These are phyloP conservation scores for Yasuhikotakia modesta DNA, from an alignment of 2,797 vertebrate genomes.

Conservation along the genomic window DNA sequence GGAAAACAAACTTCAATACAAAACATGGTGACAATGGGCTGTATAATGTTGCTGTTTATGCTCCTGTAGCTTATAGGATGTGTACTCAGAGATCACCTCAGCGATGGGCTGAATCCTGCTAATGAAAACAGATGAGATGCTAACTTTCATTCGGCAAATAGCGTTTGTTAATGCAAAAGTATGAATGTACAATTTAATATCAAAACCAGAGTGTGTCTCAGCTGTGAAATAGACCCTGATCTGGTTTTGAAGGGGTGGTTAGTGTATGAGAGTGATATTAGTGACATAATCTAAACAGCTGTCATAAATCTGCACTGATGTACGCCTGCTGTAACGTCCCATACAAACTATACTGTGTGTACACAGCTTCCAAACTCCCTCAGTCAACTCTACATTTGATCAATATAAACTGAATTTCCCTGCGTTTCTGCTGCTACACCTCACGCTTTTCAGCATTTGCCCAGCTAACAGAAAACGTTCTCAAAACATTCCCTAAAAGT, in stretches of 20 bases:
- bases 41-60: conserved; percentile 17
- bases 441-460: neutral
- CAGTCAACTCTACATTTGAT: conserved; percentile 23
- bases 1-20: conserved; percentile 15
- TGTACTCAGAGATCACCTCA: neutral
- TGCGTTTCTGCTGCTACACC: conserved; percentile 14
- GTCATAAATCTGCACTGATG: conserved; percentile 35
- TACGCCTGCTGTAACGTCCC: conserved; percentile 20
- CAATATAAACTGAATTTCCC: conserved; percentile 36
- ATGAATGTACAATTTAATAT: conserved; percentile 39
- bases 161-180: conserved; percentile 31
- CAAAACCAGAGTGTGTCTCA: conserved; percentile 34
- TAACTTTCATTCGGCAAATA: conserved; percentile 22
- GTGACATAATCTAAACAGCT: conserved; percentile 36
- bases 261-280: conserved; percentile 12
- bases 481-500: no score
- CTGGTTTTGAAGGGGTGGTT: conserved; percentile 24
- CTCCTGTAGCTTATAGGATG: conserved; percentile 5
- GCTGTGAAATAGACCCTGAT: conserved; percentile 48
- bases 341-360: conserved; percentile 20
- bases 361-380: conserved; percentile 12
- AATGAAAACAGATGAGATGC: conserved; percentile 5
- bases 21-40: conserved; percentile 1
- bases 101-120: neutral
- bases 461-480: no score